Evolutionary conservation across 2,888 invertebrate species (phyloP).

Genomic region (Leptinotarsa tumamoca): DNA sequence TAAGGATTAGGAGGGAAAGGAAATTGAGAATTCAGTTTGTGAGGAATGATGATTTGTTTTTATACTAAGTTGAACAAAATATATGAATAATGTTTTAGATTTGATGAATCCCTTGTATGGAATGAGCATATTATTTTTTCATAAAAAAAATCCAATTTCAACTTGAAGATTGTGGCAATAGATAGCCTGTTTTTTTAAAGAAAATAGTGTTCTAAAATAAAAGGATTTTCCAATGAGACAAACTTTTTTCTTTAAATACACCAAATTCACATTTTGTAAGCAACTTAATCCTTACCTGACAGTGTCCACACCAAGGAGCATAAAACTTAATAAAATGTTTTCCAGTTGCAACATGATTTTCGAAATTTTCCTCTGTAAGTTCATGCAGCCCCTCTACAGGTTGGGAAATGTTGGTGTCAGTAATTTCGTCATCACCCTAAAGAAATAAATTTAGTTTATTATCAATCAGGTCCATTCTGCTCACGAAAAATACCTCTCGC

Average conservation of each 20-base stretch:
- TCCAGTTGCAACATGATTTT: conserved; percentile 77
- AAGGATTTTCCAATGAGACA: not conserved
- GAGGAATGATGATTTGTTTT: too few relatives aligned
- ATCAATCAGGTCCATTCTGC: not conserved
- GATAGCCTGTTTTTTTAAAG: not conserved
- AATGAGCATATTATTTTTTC: too few relatives aligned
- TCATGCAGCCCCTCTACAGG: conserved; percentile 76
- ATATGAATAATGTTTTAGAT: too few relatives aligned
- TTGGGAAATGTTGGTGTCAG: conserved; percentile 67
- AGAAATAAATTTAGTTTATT: conserved; percentile 28
- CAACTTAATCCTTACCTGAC: conserved; percentile 72
- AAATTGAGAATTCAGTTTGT: too few relatives aligned
- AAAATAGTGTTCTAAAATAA: not conserved
- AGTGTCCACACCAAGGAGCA: conserved; percentile 92
- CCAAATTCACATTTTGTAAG: not conserved
- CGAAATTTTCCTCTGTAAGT: conserved; percentile 81
- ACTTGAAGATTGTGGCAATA: too few relatives aligned
- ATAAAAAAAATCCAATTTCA: too few relatives aligned
- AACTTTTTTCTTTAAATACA: too few relatives aligned
- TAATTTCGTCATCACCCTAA: conserved; percentile 56
- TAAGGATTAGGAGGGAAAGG: too few relatives aligned
- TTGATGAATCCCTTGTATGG: too few relatives aligned
- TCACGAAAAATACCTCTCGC: conserved; percentile 58
- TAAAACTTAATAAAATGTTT: conserved; percentile 92
- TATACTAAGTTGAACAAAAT: too few relatives aligned